Base-by-base conservation (phyloP, 2,888 invertebrate genomes). In the Stegana nigrithorax region DNA sequence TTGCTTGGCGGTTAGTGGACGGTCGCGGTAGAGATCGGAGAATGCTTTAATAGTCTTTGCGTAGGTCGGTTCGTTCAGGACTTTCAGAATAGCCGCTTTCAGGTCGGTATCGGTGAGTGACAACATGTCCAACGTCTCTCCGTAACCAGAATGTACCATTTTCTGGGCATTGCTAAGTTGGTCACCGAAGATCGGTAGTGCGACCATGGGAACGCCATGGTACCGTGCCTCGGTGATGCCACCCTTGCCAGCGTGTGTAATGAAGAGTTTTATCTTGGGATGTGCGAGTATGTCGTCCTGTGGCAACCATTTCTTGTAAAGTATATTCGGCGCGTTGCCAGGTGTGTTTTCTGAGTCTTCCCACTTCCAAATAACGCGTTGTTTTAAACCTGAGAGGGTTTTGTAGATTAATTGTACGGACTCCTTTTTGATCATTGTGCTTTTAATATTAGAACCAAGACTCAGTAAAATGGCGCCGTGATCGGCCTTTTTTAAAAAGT, bases 331-430 rank as follows among this genome's bases (percentile, higher is more conserved):
- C 0, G 87, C 81, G 6, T 82, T 73, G 7, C 80, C 81, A 0
- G 77, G 76, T 1, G 89, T 73, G 8, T 80, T 80, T 5, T 88
- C 86, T 0, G 88, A 88, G 19, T 67, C 67, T 73, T 91, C 90
- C 89, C 89, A 91, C 84, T 91, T 91, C 91, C 91, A 91, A 8
- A 92, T 73, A 0, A 92, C 73, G 1, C 64, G 55, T 64, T 90
- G 88, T 60, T 90, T 89, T 0, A 91, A 72, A 59, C 86, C 87
- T 0, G 87, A 83, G 39, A 92, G 89, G 3, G 88, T 88, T 44
- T 88, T 88, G 7, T 89, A 81, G 36, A 92, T 86, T 1, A 85
- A 86, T 25, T 87, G 76, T 26, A 85, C 82, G 67, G 87, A 88
- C 0, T 88, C 86, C 0, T 72, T 69, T 0, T 89, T 86, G 63